Evolutionary conservation across 1,140 invertebrate species (phyloP), one percentile per base, ranked within the genome.

Genomic region (Drosophila lacteicornis): DNA sequence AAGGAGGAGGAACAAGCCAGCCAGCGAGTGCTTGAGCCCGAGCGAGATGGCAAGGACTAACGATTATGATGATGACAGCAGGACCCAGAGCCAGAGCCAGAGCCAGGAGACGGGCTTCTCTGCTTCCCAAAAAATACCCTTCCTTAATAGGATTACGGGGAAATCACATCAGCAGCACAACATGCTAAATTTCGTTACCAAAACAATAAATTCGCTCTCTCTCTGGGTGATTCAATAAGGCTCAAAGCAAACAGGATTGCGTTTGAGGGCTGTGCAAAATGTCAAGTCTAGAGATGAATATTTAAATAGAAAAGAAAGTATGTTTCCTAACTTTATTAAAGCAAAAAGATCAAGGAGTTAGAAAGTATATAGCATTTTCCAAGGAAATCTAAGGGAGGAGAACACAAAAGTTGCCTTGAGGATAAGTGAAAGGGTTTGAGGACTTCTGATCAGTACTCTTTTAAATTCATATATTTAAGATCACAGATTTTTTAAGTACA

Each of bases 11-110:
- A 38, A 46, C 45, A 69, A 25, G 57, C 40, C 43, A 51, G 33
- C 9, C 33, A 11, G 27, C 4, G 27, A 25, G 22, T 25, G 30
- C 36, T 22, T 56, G 43, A 4, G 33, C 33, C 8, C 1, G 17
- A 43, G 47, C 19, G 46, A 50, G 77, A 60, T 43, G 63, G 57
- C 38, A 82, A 36, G 17, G 13, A 13, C 83, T 87, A 87, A 87
- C 83, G 83, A 82, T 82, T 87, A 87, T 87, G 83, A 87, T 87
- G 84, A 87, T 87, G 83, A 87, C 76, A 69, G 86, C 62, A 75
- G 73, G 33, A 45, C 19, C 15, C 27, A n/a, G 30, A 22, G 19
- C n/a, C n/a, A 46, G 17, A 6, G 33, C 9, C 9, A 8, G 12
- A 38, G 36, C 36, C 7, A 7, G 36, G 43, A 12, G 46, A 63